Percentiles rank a stretch among this genome's conserved stretches.
Conservation (phyloP, 2,113 vertebrate species). For the Otis tarda region DNA sequence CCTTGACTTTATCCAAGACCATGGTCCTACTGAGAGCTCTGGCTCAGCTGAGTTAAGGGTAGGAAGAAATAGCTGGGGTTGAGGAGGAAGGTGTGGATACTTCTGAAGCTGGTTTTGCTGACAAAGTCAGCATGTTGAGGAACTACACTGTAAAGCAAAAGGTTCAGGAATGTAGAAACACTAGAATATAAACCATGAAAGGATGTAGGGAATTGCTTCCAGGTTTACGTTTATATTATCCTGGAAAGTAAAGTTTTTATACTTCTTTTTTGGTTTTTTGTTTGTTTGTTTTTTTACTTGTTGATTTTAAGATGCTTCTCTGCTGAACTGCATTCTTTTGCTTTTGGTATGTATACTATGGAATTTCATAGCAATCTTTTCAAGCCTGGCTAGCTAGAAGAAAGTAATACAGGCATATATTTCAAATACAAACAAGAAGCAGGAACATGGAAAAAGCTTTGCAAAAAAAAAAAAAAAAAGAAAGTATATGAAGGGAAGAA, state of each 20-base stretch:
- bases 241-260: conserved; percentile 2
- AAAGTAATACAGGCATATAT: neutral
- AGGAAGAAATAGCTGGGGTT: neutral
- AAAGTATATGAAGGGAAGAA: neutral
- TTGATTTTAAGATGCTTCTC: conserved; percentile 10
- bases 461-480: neutral
- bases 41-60: neutral
- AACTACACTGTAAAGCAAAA: conserved; percentile 37
- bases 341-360: neutral
- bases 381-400: neutral
- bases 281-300: neutral
- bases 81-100: neutral
- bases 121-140: neutral
- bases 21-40: neutral
- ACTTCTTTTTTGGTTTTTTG: neutral
- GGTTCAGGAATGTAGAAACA: conserved; percentile 22
- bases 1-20: neutral
- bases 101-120: conserved; percentile 1
- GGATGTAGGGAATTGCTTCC: neutral
- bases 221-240: neutral
- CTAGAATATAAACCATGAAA: neutral
- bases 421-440: neutral
- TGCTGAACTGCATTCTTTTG: neutral
- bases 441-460: neutral
- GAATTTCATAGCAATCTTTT: neutral